These are phyloP conservation scores for Paramisgurnus dabryanus DNA, from an alignment of 2,113 vertebrate genomes.

Conservation along the genomic window DNA sequence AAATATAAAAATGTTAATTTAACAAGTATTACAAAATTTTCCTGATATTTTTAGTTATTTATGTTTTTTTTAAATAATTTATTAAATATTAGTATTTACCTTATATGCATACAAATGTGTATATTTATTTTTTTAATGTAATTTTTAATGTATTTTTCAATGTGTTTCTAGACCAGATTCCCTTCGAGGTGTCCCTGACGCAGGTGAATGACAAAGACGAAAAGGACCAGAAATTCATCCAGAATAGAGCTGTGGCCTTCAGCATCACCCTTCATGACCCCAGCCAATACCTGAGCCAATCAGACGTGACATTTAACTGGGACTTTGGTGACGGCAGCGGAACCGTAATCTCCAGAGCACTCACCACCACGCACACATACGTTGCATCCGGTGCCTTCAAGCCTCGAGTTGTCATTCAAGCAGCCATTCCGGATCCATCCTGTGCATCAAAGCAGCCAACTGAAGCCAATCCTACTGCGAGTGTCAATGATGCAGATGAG, in stretches of 20 bases:
- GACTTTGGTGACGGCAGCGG: conserved; percentile 91
- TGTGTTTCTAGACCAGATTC: conserved; percentile 84
- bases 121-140: background rate
- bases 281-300: conserved; percentile 80
- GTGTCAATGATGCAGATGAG: background rate
- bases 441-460: conserved; percentile 66
- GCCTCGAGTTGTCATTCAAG: conserved; percentile 85
- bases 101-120: no score
- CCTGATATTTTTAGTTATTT: no score
- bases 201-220: conserved; percentile 77
- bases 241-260: conserved; percentile 86
- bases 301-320: conserved; percentile 91
- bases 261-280: conserved; percentile 87
- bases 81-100: no score
- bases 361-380: conserved; percentile 88
- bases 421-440: conserved; percentile 82
- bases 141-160: background rate
- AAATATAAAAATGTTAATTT: no score
- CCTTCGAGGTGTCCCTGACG: conserved; percentile 82
- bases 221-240: conserved; percentile 77
- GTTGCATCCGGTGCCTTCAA: conserved; percentile 73
- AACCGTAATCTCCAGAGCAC: conserved; percentile 85
- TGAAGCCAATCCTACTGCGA: conserved; percentile 56
- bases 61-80: no score
- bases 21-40: no score